Evolutionary conservation across 2,797 vertebrate species (phyloP).

Genomic region (Tinamus major): DNA sequence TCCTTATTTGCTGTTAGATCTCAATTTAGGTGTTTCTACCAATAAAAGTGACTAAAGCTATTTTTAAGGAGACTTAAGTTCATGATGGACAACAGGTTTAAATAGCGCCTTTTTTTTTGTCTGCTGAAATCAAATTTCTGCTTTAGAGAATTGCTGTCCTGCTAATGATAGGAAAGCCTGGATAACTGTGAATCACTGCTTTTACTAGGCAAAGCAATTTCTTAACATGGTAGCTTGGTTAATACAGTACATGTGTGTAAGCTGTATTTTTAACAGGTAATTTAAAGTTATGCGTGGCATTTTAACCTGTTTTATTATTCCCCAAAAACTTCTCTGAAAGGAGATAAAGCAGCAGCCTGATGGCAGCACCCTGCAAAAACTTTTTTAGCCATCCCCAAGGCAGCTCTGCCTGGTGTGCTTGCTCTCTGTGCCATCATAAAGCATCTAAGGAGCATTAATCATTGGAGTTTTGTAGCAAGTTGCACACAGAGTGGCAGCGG

Average conservation of each 20-base stretch:
- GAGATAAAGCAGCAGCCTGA: not conserved
- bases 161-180: conserved; percentile 48
- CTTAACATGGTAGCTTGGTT: conserved; percentile 61
- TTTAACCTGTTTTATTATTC: not conserved
- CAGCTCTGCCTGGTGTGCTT: not conserved
- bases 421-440: not conserved
- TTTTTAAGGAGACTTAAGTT: conserved; percentile 75
- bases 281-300: conserved; percentile 35
- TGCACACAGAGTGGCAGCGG: not conserved
- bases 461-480: not conserved
- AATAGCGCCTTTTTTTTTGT: conserved; percentile 65
- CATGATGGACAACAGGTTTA: conserved; percentile 66
- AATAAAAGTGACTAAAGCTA: conserved; percentile 72
- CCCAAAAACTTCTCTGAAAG: not conserved
- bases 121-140: conserved; percentile 60
- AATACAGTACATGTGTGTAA: conserved; percentile 17
- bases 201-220: conserved; percentile 67
- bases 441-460: not conserved
- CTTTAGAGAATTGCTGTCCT: conserved; percentile 46
- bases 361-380: not conserved
- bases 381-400: not conserved
- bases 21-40: conserved; percentile 73
- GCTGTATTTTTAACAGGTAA: conserved; percentile 3
- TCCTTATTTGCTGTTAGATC: conserved; percentile 68
- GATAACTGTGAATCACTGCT: conserved; percentile 41